A percentile compares a stretch with the other conserved stretches of the same genome.
These are phyloP conservation scores for Andrena cerasifolii DNA, from an alignment of 1,140 invertebrate species.

Conservation along the genomic window DNA sequence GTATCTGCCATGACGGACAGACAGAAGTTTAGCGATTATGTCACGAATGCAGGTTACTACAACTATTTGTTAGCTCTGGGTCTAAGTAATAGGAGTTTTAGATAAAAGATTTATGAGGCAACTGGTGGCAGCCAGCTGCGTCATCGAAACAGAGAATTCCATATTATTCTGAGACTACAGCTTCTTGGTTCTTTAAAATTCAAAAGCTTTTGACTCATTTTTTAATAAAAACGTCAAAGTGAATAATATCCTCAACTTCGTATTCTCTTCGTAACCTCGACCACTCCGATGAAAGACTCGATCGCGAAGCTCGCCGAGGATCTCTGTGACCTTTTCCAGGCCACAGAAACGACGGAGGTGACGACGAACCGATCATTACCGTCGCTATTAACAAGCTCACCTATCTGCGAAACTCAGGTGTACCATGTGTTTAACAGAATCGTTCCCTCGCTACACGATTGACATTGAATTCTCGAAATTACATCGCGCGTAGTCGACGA, in stretches of 20 bases:
- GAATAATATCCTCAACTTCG: constrained; percentile 3
- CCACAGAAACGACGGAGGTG: constrained; percentile 36
- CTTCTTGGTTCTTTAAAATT: no score
- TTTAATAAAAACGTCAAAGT: no score
- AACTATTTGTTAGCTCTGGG: no score
- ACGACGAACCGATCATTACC: constrained; percentile 25
- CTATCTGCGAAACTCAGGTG: background rate
- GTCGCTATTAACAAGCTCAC: constrained; percentile 11
- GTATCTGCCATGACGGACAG: no score
- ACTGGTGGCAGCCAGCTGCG: no score
- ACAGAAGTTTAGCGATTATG: no score
- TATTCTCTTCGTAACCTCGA: constrained; percentile 27
- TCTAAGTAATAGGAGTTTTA: no score
- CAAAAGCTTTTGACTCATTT: no score
- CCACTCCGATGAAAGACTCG: constrained; percentile 23
- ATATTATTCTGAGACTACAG: no score
- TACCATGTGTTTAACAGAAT: background rate
- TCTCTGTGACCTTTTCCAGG: constrained; percentile 37
- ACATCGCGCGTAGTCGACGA: background rate
- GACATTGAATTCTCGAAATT: constrained; percentile 4
- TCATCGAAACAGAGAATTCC: no score
- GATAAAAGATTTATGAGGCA: no score
- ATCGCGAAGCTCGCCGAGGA: constrained; percentile 26
- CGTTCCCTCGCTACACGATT: background rate
- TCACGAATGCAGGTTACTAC: no score